Base-by-base conservation (phyloP, 2,888 invertebrate species). In the Amblyjoppa fuscipennis region DNA sequence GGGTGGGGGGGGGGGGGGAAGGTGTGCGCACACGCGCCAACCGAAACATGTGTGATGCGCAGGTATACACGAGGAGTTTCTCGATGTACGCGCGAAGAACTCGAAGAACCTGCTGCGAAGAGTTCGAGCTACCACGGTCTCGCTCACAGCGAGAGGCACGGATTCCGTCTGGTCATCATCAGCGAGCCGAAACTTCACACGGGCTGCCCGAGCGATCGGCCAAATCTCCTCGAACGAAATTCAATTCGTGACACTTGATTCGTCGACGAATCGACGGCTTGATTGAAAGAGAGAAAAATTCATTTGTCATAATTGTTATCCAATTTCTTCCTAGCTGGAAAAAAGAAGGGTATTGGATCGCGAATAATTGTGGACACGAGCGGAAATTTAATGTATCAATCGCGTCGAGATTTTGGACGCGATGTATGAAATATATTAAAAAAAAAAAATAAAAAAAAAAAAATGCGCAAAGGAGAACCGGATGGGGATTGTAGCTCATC, bases 41-140 rank as follows among this genome's bases (percentile, higher is more conserved):
- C 38, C 3, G 13, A 13, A 11, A 76, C 71, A 83, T 80, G 75
- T 28, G 59, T 28, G 28, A 28, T 13, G 28, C 59, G 68, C 64
- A 51, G n/a, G 51, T 31, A 69, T 31, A 79, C 20, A 5, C 9
- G 41, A 5, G 38, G 25, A 41, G 38, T 20, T 13, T 7, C 34
- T 49, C n/a, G 20, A 38, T 51, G 51, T 56, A 34, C 25, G 53
- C 45, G 41, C 28, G 59, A 31, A 69, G 84, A 76, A 78, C 69
- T 61, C 64, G 71, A 83, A 78, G 81, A 87, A 89, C 87, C 81
- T 85, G 85, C 85, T 82, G 77, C n/a, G 6, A 16, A 59, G 59
- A 28, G 45, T 20, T 59, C 59, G 61, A 31, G 31, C 61, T 16
- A 61, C 34, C 61, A 9, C 53, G 7, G n/a, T 1, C 61, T 16